phyloP scores from a whole-genome alignment of 1,140 invertebrate genomes.

The Charaxes varanes region DNA sequence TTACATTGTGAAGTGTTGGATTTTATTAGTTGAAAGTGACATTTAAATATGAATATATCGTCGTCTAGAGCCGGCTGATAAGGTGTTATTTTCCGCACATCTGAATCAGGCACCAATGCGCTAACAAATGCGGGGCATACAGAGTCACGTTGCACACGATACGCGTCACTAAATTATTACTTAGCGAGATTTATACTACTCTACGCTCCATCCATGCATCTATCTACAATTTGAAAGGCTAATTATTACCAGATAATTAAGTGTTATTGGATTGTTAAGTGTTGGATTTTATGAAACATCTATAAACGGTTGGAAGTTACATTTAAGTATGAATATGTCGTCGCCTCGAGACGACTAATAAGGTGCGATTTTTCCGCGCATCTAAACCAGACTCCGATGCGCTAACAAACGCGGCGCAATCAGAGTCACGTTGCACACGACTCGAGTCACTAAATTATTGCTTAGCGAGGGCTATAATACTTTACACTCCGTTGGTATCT shows the following conservation, averaged over 20 bases:
- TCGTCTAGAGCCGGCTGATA: slow-evolving; percentile 52
- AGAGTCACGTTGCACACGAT: slow-evolving; percentile 23
- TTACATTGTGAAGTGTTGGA: no score
- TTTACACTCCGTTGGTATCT: no score
- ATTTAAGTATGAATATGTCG: slow-evolving; percentile 70
- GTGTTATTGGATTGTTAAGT: no score
- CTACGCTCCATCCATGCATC: no score
- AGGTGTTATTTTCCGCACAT: slow-evolving; percentile 65
- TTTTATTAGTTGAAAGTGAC: no score
- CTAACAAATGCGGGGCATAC: slow-evolving; percentile 23
- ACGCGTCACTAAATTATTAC: slow-evolving; percentile 29
- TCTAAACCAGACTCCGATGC: slow-evolving; percentile 32
- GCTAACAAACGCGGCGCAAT: slow-evolving; percentile 23
- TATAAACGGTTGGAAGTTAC: no score
- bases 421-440: slow-evolving; percentile 24
- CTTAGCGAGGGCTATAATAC: no score
- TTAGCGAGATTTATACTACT: no score
- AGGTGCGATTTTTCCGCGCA: slow-evolving; percentile 66
- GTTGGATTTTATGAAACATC: no score
- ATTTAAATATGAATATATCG: slow-evolving; percentile 71
- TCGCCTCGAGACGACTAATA: slow-evolving; percentile 52
- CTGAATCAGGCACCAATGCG: slow-evolving; percentile 31
- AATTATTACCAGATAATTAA: no score
- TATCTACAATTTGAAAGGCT: no score
- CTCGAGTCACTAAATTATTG: slow-evolving; percentile 31